Conservation (phyloP, 2,797 vertebrate genomes). For the Syngnathus rostellatus region DNA sequence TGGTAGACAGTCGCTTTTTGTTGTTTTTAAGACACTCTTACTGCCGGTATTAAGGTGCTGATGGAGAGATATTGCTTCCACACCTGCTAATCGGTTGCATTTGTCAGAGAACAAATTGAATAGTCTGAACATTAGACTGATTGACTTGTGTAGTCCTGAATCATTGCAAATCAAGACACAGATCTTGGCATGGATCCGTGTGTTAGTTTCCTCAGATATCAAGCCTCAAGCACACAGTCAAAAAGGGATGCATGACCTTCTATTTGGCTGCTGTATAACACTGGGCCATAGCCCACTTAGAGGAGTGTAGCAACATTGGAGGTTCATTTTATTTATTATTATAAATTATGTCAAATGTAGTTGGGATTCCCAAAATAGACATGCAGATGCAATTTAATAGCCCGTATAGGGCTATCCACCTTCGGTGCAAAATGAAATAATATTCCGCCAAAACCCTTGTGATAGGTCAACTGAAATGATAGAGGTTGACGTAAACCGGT, state of each 20-base stretch:
- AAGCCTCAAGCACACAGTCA: background rate
- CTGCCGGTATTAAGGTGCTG: background rate
- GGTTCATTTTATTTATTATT: no score
- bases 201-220: background rate
- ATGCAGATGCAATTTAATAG: no score
- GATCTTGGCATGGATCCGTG: background rate
- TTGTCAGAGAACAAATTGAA: background rate
- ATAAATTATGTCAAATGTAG: no score
- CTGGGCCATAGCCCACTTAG: background rate
- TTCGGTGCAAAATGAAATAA: no score
- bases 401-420: no score
- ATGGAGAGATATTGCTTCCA: conserved; percentile 1
- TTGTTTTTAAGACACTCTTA: background rate
- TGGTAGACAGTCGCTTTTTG: background rate
- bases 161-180: background rate
- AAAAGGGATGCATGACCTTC: no score
- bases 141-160: background rate
- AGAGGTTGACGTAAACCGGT: conserved; percentile 27
- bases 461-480: background rate
- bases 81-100: background rate
- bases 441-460: no score
- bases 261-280: no score
- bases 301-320: background rate
- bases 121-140: background rate
- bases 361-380: no score